phyloP scores from a whole-genome alignment of 2,888 invertebrate genomes.

The Lasioglossum zephyrum region DNA sequence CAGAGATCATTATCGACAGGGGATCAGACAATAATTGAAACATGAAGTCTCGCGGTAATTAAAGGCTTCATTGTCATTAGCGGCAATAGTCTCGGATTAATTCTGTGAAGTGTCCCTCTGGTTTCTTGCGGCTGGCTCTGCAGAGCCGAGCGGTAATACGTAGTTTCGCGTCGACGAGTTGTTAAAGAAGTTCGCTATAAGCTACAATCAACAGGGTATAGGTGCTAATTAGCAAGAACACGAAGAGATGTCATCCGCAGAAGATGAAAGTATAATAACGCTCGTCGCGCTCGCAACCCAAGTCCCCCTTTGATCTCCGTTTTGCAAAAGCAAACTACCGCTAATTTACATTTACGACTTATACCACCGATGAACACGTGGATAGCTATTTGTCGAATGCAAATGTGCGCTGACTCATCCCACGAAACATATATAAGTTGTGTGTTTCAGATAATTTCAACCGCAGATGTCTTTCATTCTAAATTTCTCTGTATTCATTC shows the following conservation, averaged over 20 bases:
- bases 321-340: not conserved
- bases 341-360: conserved; percentile 32
- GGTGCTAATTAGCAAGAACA: conserved; percentile 44
- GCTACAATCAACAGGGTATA: conserved; percentile 45
- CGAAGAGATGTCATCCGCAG: conserved; percentile 36
- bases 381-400: not conserved
- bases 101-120: not conserved
- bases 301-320: not conserved
- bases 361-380: not conserved
- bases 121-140: not conserved
- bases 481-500: no score
- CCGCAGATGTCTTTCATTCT: no score
- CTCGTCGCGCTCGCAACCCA: not conserved
- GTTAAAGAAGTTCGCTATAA: conserved; percentile 2
- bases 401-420: not conserved
- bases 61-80: not conserved
- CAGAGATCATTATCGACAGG: no score
- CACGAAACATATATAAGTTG: not conserved
- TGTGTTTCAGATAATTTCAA: no score
- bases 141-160: not conserved
- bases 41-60: not conserved
- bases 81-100: not conserved
- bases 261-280: conserved; percentile 34
- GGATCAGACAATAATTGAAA: not conserved
- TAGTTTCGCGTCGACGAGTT: not conserved